Base-by-base conservation (phyloP, 1,140 invertebrate genomes). In the Ctenoplectra terminalis region DNA sequence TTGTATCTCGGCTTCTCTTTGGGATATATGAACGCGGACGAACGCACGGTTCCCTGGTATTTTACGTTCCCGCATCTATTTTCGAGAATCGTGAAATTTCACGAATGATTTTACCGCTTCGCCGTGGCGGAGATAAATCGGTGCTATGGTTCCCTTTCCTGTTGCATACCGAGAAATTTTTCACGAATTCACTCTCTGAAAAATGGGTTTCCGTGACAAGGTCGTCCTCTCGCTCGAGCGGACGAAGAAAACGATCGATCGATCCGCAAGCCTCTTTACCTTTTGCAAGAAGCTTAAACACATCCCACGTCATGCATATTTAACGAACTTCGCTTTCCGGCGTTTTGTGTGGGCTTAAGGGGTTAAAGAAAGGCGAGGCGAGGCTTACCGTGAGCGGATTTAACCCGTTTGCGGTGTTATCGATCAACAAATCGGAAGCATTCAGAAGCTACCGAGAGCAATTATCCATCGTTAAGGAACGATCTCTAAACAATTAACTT, bases 191-290 rank as follows among this genome's bases (percentile, higher is more conserved):
- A n/a, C 52, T 11, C n/a, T 34, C 0, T 43, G 46, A 56, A 17
- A 58, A 82, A 82, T 67, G 50, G 9, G 40, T 64, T 61, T 61
- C 2, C 34, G 60, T 37, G 29, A 26, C 63, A 60, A 58, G 52
- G 50, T 69, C 20, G 37, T n/a, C 29, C 7, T 43, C 26, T 20
- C 29, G 26, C 43, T 37, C 1, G 20, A 50, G 8, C 31, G 8
- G 7, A 31, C 37, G 34, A 29, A 48, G 34, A 26, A 20, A 40
- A 43, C 50, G 63, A 67, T 69, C 63, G 50, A 69, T 67, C 40
- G 37, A 40, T 52, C n/a, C 2, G 7, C 37, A 3, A 20, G 1
- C 34, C 61, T 71, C 9, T 17, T 50, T 75, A 54, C 17, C 26
- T 31, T 40, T 58, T 23, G 37, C n/a, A 17, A 4, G 9, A 40